Evolutionary conservation across 2,888 invertebrate species (phyloP), one percentile per base, ranked within the genome.

Genomic region (Tetranychus piercei): DNA sequence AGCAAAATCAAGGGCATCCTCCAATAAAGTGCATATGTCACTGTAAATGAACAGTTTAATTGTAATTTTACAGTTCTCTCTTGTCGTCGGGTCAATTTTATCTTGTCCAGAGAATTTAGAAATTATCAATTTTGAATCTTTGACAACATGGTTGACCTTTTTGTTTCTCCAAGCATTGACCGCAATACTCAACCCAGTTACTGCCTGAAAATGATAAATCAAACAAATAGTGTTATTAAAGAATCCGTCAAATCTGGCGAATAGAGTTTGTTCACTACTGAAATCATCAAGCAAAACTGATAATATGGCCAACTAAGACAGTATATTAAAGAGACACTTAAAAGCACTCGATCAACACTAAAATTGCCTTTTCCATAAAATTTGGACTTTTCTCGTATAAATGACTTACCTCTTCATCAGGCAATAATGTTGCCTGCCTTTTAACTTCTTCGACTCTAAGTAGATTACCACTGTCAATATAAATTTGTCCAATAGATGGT

Each of bases 41-140:
- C 87, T 87, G 78, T 89, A 90, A 18, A 93, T 84, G 82, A 93
- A 93, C 79, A 94, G 86, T 84, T 94, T 94, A 1, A 91, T 89
- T 7, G 73, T 71, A 55, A 76, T 73, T 45, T 71, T 70, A 18
- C 67, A 69, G n/a, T 75, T 65, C 23, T 65, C 45, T 15, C 72
- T 18, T 55, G 15, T 11, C 15, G 9, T 9, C 6, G 55, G 55
- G 15, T 55, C 55, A 55, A 55, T 55, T 55, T 55, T 55, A 9
- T 55, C 55, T 15, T 55, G 1, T 5, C 55, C 55, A 55, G 15
- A 55, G 15, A 9, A 55, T 55, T 55, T 9, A 15, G 11, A 11
- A 2, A 55, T 55, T 11, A 55, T 55, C 55, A 55, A 55, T 55
- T 55, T 55, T 11, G 55, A 55, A 55, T 55, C 55, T 11, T 55